Conservation (phyloP, 2,797 vertebrate genomes). For the Neomorphus geoffroyi region DNA sequence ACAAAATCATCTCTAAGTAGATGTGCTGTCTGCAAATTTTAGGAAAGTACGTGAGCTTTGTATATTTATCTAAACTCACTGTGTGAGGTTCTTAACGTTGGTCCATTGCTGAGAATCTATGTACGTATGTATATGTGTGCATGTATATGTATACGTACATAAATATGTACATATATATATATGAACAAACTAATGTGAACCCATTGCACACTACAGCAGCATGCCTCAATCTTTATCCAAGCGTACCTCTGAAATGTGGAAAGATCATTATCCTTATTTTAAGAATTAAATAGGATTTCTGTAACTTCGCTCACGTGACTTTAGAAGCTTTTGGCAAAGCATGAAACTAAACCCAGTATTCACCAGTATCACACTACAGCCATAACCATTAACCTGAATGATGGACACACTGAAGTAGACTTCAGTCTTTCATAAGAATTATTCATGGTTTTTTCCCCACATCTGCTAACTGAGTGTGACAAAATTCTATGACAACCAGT, state of each 20-base stretch:
- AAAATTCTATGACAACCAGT: neutral
- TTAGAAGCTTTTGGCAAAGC: neutral
- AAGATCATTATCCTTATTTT: neutral
- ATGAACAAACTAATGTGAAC: neutral
- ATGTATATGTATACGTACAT: neutral
- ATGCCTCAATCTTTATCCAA: neutral
- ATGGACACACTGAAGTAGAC: neutral
- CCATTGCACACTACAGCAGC: neutral
- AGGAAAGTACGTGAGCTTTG: neutral
- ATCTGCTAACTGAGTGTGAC: neutral
- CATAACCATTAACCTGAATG: conserved; percentile 1
- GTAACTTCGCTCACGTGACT: neutral
- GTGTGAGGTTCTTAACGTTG: neutral
- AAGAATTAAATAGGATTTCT: neutral
- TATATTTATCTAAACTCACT: neutral
- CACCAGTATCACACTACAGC: neutral
- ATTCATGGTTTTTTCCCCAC: neutral
- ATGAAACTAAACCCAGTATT: conserved; percentile 47
- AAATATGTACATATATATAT: neutral
- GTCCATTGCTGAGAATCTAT: neutral
- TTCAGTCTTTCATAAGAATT: neutral
- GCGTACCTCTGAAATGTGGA: neutral
- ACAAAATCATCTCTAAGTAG: neutral
- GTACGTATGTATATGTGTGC: neutral
- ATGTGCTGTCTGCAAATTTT: neutral